These are phyloP conservation scores for Alsophila aescularia DNA, from an alignment of 2,888 invertebrate species.

Conservation along the genomic window DNA sequence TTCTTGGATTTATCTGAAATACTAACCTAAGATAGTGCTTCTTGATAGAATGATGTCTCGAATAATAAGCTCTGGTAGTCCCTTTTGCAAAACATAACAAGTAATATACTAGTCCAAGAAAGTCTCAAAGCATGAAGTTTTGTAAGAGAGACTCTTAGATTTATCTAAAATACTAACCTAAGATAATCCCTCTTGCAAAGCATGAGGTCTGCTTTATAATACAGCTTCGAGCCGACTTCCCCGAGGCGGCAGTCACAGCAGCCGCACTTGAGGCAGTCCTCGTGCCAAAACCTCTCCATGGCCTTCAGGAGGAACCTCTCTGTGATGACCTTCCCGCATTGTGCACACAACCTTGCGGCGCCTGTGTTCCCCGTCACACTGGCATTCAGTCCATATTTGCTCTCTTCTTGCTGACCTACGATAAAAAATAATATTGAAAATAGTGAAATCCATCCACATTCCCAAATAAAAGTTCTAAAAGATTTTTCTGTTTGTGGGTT, in stretches of 20 bases:
- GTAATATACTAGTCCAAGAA: too few species aligned
- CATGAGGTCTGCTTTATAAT: conserved; percentile 95
- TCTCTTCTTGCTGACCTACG: conserved; percentile 78
- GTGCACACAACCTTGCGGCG: conserved; percentile 89
- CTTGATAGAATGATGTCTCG: too few species aligned
- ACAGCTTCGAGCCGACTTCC: conserved; percentile 95
- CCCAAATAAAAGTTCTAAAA: too few species aligned
- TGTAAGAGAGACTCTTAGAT: too few species aligned
- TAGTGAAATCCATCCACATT: too few species aligned
- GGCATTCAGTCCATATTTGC: conserved; percentile 69
- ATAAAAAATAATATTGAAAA: conserved; percentile 21
- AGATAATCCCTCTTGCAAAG: conserved; percentile 96
- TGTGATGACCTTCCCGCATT: conserved; percentile 93
- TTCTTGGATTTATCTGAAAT: too few species aligned
- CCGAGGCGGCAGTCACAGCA: conserved; percentile 97
- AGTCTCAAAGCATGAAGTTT: too few species aligned
- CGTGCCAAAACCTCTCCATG: conserved; percentile 96
- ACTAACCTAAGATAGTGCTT: too few species aligned
- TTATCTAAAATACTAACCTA: conserved; percentile 85
- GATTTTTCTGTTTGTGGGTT: too few species aligned
- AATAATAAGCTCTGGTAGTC: conserved; percentile 89
- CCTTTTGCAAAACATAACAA: too few species aligned
- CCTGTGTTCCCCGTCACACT: conserved; percentile 63
- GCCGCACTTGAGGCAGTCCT: conserved; percentile 96
- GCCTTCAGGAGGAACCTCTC: conserved; percentile 93